A percentile compares a stretch with the other conserved stretches of the same genome.
These are phyloP conservation scores for Harpagifer antarcticus DNA, from an alignment of 2,797 vertebrate genomes.

Conservation along the genomic window DNA sequence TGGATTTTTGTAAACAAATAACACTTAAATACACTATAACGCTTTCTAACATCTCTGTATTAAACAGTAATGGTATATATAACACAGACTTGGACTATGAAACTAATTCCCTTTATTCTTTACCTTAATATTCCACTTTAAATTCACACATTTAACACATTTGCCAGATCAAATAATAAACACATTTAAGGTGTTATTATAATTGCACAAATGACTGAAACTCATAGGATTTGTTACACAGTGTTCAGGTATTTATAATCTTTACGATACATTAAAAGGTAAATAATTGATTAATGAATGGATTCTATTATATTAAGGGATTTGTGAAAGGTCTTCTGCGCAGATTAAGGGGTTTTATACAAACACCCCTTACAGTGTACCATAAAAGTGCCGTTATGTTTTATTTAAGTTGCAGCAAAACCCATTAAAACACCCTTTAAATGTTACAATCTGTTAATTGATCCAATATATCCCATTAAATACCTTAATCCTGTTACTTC, in stretches of 20 bases:
- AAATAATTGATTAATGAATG: not conserved
- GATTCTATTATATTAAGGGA: not conserved
- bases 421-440: not conserved
- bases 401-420: not conserved
- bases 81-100: slow-evolving; percentile 8
- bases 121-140: not conserved
- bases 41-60: slow-evolving; percentile 48
- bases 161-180: not conserved
- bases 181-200: not conserved
- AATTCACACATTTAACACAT: not conserved
- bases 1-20: slow-evolving; percentile 73
- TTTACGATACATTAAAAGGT: not conserved
- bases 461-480: not conserved
- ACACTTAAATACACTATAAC: slow-evolving; percentile 71
- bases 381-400: not conserved
- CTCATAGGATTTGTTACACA: not conserved
- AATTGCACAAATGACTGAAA: too few relatives aligned
- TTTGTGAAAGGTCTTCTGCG: too few relatives aligned
- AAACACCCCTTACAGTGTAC: not conserved
- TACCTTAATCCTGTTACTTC: not conserved
- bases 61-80: slow-evolving; percentile 40
- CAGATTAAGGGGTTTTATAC: not conserved
- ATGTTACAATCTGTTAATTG: not conserved
- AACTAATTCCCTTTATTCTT: slow-evolving; percentile 10
- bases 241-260: not conserved